Evolutionary conservation across 2,113 vertebrate genomes (phyloP).

Genomic region (Pachycephala philippinensis): DNA sequence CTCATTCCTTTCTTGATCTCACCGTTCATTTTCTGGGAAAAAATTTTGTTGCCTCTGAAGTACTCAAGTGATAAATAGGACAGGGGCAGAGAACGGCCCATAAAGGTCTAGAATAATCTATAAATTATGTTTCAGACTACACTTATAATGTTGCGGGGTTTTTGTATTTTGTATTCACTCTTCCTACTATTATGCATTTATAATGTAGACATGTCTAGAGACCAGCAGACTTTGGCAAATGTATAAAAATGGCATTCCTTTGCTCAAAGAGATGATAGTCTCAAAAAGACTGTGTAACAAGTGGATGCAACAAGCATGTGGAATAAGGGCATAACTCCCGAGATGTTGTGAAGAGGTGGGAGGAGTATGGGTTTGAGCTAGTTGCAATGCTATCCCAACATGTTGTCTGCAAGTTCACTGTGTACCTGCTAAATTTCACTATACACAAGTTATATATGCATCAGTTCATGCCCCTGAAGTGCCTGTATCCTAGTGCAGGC

Average conservation of each 20-base stretch:
- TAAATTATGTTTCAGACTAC: not conserved
- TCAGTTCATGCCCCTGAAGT: not conserved
- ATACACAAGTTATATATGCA: not conserved
- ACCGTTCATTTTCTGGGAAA: not conserved
- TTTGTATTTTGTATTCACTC: not conserved
- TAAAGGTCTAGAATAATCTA: not conserved
- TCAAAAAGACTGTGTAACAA: not conserved
- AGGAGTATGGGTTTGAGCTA: not conserved
- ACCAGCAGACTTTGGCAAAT: not conserved
- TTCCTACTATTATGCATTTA: not conserved
- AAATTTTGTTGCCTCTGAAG: not conserved
- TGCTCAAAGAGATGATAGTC: not conserved
- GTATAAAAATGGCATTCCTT: not conserved
- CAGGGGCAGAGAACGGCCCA: not conserved
- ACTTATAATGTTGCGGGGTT: fast-evolving
- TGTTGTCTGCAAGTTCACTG: not conserved
- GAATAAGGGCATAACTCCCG: not conserved
- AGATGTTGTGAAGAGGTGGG: not conserved
- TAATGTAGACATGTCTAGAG: not conserved
- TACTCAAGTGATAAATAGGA: not conserved
- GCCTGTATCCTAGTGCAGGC: not conserved
- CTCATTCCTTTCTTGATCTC: not conserved
- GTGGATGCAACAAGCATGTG: not conserved
- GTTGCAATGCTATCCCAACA: not conserved
- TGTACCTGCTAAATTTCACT: not conserved